Percentiles rank a stretch among this genome's conserved stretches.
phyloP scores from a whole-genome alignment of 2,888 invertebrate genomes.

The Lasiommata megera region DNA sequence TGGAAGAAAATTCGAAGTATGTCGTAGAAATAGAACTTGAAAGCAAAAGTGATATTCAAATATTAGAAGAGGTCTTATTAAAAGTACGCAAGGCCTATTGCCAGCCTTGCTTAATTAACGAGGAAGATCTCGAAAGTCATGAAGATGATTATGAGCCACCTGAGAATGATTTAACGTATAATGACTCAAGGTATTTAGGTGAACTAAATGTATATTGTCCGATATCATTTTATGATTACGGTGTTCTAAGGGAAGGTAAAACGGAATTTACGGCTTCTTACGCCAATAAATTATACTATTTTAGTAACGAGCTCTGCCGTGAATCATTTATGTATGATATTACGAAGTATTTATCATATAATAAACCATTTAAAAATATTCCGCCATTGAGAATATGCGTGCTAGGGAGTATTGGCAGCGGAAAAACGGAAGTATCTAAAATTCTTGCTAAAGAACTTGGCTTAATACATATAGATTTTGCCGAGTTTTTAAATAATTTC shows the following conservation, averaged over 20 bases:
- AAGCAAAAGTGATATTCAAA: conserved; percentile 60
- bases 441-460: conserved; percentile 79
- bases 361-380: conserved; percentile 60
- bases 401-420: conserved; percentile 78
- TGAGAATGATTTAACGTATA: conserved; percentile 50
- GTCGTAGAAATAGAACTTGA: conserved; percentile 70
- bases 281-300: conserved; percentile 77
- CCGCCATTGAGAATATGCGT: conserved; percentile 81
- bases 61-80: conserved; percentile 59
- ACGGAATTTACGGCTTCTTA: conserved; percentile 74
- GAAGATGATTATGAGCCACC: conserved; percentile 45
- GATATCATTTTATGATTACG: conserved; percentile 75
- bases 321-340: conserved; percentile 75
- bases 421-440: conserved; percentile 75
- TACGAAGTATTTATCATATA: conserved; percentile 67
- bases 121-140: conserved; percentile 45
- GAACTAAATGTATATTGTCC: conserved; percentile 83
- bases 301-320: conserved; percentile 71
- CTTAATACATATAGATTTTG: conserved; percentile 75
- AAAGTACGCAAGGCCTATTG: conserved; percentile 59
- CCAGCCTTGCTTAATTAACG: conserved; percentile 44
- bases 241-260: conserved; percentile 83
- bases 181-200: conserved; percentile 69
- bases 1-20: conserved; percentile 61
- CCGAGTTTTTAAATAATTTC: conserved; percentile 53